phyloP scores from a whole-genome alignment of 2,797 vertebrate genomes.

The Miichthys miiuy region DNA sequence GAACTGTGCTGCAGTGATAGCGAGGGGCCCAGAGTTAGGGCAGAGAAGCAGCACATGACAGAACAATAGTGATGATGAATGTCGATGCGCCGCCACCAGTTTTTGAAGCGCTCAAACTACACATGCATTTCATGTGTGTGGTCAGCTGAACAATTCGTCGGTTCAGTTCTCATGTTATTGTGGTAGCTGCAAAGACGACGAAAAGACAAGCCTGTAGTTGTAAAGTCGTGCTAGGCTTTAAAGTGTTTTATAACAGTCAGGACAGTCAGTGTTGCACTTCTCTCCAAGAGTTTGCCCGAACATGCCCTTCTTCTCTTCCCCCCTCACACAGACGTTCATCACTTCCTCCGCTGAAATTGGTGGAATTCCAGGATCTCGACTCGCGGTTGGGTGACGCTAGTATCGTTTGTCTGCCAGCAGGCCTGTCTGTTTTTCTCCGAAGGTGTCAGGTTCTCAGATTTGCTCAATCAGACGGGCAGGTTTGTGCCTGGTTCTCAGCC shows the following conservation, averaged over 20 bases:
- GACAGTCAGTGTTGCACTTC: conserved; percentile 52
- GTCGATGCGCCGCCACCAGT: conserved; percentile 42
- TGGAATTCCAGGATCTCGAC: conserved; percentile 75
- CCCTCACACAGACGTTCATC: conserved; percentile 50
- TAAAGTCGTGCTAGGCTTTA: conserved; percentile 21
- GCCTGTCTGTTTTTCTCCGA: conserved; percentile 63
- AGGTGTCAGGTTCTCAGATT: conserved; percentile 73
- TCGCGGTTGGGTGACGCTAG: conserved; percentile 64
- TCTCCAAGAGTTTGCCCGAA: conserved; percentile 62
- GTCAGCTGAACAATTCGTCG: conserved; percentile 45
- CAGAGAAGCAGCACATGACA: conserved; percentile 58
- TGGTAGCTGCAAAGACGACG: conserved; percentile 3
- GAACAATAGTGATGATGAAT: conserved; percentile 63
- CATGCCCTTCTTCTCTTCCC: conserved; percentile 53
- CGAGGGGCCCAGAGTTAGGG: conserved; percentile 60
- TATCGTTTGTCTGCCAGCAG: conserved; percentile 72
- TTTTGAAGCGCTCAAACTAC: conserved; percentile 44
- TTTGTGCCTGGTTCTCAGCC: conserved; percentile 61
- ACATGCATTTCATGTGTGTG: conserved; percentile 37
- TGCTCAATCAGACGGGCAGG: conserved; percentile 69
- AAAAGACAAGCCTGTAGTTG: conserved; percentile 22
- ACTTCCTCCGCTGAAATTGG: conserved; percentile 77
- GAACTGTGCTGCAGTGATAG: conserved; percentile 73
- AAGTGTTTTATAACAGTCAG: conserved; percentile 41
- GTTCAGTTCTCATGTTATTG: conserved; percentile 28